Evolutionary conservation across 1,140 invertebrate genomes (phyloP).

Genomic region (Pseudomyrmex gracilis): DNA sequence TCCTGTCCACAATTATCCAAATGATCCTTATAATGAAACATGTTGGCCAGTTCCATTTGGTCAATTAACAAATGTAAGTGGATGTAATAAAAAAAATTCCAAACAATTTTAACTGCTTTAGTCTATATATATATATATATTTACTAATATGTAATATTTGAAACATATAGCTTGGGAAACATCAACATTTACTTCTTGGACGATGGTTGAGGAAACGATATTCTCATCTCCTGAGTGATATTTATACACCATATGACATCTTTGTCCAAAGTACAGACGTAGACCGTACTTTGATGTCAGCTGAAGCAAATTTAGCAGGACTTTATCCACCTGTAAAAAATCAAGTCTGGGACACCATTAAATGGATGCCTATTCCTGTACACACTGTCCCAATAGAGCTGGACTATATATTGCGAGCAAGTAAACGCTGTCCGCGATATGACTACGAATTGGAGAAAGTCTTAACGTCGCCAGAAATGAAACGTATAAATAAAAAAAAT

Average conservation of each 20-base stretch:
- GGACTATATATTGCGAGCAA: slow-evolving; percentile 90
- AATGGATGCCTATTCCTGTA: slow-evolving; percentile 96
- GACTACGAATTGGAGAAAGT: slow-evolving; percentile 86
- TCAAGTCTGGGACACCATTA: slow-evolving; percentile 89
- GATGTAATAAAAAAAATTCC: background rate
- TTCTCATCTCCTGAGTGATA: slow-evolving; percentile 84
- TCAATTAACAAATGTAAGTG: slow-evolving; percentile 91
- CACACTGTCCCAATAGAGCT: slow-evolving; percentile 90
- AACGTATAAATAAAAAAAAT: slow-evolving; percentile 87
- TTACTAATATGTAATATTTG: slow-evolving; percentile 43
- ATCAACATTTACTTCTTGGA: slow-evolving; percentile 92
- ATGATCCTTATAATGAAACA: slow-evolving; percentile 90
- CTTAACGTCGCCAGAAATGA: slow-evolving; percentile 87
- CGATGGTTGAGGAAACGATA: slow-evolving; percentile 92
- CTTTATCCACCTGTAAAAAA: slow-evolving; percentile 89
- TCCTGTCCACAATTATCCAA: slow-evolving; percentile 91
- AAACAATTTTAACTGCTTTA: background rate
- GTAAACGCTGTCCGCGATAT: slow-evolving; percentile 89
- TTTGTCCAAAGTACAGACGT: slow-evolving; percentile 92
- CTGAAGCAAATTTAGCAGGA: slow-evolving; percentile 93
- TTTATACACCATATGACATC: slow-evolving; percentile 88
- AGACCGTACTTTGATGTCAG: slow-evolving; percentile 96
- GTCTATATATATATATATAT: background rate
- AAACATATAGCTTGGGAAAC: slow-evolving; percentile 89
- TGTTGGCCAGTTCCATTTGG: slow-evolving; percentile 92